Evolutionary conservation across 2,797 vertebrate genomes (phyloP), one percentile per base, ranked within the genome.

Genomic region (Percopsis omiscomaycus): DNA sequence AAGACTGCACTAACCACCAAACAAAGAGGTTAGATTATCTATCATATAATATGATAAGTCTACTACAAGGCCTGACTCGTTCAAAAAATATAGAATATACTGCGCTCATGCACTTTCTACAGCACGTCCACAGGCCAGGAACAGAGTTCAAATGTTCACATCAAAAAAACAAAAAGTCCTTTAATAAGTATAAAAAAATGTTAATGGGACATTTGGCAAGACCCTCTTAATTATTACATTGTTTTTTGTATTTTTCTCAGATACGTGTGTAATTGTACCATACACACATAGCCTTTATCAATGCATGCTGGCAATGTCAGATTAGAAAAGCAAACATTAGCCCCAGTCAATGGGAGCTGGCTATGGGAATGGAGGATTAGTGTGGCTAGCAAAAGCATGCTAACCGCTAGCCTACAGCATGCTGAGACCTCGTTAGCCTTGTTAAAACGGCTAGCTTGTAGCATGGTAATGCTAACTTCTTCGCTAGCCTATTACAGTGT

Each of bases 21-120:
- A 71, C 55, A 32, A n/a, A 60, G 59, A 69, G 61, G 57, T 78
- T 62, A 47, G 52, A 42, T 56, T 45, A 37, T 63, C 61, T 56
- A 65, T 73, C 42, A 47, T 61, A 64, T 73, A 51, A 59, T 52
- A 57, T 22, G 42, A 68, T 58, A 50, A 64, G 71, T 55, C 50
- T 50, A 72, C 68, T 58, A 42, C 42, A 66, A 81, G 70, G 71
- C 69, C 74, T 30, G 27, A 64, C 73, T 72, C 6, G 72, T 79
- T 62, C 15, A 51, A 55, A 57, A 76, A 46, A 59, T 48, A 54
- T 44, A 74, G 61, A 66, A 78, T 83, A 88, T 78, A 77, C 78
- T 72, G 84, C 83, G 84, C 66, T 90, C 90, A 91, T 93, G 92
- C 89, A 91, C 85, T 78, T 88, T 84, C 84, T 83, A 71, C 79